A percentile compares a stretch with the other conserved stretches of the same genome.
Evolutionary conservation across 2,797 vertebrate species (phyloP).

Genomic region (Mareca penelope): DNA sequence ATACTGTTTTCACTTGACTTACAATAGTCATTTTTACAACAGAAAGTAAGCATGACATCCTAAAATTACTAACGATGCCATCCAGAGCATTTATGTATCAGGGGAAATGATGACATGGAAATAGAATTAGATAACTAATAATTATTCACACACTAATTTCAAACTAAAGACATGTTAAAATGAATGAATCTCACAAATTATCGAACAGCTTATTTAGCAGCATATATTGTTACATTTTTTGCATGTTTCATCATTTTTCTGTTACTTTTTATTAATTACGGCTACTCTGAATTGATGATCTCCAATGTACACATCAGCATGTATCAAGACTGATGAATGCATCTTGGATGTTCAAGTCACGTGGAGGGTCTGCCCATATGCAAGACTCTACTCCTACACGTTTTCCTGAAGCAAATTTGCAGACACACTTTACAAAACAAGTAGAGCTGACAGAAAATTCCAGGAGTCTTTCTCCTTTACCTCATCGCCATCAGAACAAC

Average conservation of each 20-base stretch:
- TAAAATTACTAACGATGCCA: not conserved
- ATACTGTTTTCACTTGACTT: not conserved
- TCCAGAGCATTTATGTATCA: not conserved
- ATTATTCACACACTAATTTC: not conserved
- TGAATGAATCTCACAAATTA: not conserved
- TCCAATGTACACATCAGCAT: not conserved
- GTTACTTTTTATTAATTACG: not conserved
- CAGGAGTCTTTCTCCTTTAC: not conserved
- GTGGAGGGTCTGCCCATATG: not conserved
- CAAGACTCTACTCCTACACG: not conserved
- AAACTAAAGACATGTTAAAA: not conserved
- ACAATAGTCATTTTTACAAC: conserved; percentile 8
- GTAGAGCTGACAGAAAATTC: not conserved
- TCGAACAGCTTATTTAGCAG: not conserved
- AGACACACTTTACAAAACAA: not conserved
- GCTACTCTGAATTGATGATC: not conserved
- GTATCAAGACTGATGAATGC: not conserved
- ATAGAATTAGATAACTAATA: not conserved
- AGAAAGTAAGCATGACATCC: not conserved
- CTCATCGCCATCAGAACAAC: not conserved
- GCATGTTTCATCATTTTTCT: not conserved
- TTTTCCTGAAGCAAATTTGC: not conserved
- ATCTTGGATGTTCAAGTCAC: not conserved
- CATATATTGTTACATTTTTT: not conserved
- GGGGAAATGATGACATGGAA: not conserved